Conservation (phyloP, 2,113 vertebrate genomes). For the Nestor notabilis region DNA sequence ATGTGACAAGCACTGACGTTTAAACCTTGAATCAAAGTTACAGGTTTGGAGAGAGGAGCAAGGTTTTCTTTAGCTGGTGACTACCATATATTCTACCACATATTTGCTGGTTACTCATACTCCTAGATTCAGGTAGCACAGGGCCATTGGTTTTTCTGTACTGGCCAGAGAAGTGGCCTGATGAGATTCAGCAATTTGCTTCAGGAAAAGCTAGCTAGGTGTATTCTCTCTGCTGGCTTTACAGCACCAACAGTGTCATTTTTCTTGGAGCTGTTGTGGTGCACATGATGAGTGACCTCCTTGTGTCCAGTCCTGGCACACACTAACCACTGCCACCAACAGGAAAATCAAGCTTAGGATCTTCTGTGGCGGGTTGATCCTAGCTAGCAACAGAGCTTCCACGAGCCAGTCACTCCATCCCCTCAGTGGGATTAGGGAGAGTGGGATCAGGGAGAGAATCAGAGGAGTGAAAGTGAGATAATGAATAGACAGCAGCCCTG, state of each 20-base stretch:
- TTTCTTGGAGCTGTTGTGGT: neutral
- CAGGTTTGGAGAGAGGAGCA: neutral
- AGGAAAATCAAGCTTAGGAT: neutral
- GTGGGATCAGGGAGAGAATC: neutral
- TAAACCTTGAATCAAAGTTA: conserved; percentile 17
- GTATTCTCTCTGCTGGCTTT: neutral
- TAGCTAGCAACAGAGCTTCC: neutral
- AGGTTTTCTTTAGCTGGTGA: neutral
- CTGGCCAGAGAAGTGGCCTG: neutral
- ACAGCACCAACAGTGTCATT: neutral
- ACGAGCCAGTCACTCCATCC: rapidly evolving
- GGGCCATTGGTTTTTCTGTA: neutral
- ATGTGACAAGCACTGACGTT: neutral
- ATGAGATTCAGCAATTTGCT: neutral
- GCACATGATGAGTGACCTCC: neutral
- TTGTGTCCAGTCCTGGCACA: neutral
- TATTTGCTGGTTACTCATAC: neutral
- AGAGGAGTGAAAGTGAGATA: neutral
- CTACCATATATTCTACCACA: neutral
- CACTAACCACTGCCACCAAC: neutral
- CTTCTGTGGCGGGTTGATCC: neutral
- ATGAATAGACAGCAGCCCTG: neutral
- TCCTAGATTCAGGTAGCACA: neutral
- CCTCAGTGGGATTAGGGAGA: neutral
- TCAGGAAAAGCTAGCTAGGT: neutral